Base-by-base conservation (phyloP, 1,140 invertebrate species). In the Drosophila teissieri region DNA sequence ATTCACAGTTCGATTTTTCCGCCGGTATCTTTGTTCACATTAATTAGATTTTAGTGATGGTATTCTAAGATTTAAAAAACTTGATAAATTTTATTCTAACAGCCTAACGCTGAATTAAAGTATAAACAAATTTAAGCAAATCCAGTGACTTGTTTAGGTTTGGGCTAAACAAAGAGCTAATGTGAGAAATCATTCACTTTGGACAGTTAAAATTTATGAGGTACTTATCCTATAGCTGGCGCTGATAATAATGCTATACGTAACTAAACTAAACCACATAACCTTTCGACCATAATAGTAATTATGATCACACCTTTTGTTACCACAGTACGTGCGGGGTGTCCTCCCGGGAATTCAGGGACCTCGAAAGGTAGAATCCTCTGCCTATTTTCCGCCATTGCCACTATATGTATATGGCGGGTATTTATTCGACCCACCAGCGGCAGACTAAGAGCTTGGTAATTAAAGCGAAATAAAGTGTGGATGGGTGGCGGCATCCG, bases 391-490 rank as follows among this genome's bases (percentile, higher is more conserved):
- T 27, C 6, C 17, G n/a, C 49, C 44, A 12, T 12, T 10, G 22
- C 22, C 22, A 4, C 49, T 31, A 31, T 54, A 19, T 31, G 7
- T 54, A 19, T 53, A 31, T 40, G 24, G 22, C 14, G 24, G 57
- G 22, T 24, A 39, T 60, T 48, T 44, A 54, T 37, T 48, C 44
- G 36, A 14, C 4, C 17, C 55, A 60, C 24, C 36, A 48, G 36
- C 44, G 34, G 49, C 36, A 49, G 27, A 67, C 49, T 55, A n/a
- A 76, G 64, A 62, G 40, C 75, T 62, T 70, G 75, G 75, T 77
- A 78, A 78, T 78, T 78, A 78, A 78, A 78, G 64, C 65, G 75
- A 76, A 78, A 78, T 78, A 77, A 63, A 78, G 63, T 77, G 64
- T 70, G 56, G 73, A 58, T 78, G 63, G 56, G 63, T 57, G 73